These are phyloP conservation scores for Dermatophagoides farinae DNA, from an alignment of 1,140 invertebrate species.

Conservation along the genomic window DNA sequence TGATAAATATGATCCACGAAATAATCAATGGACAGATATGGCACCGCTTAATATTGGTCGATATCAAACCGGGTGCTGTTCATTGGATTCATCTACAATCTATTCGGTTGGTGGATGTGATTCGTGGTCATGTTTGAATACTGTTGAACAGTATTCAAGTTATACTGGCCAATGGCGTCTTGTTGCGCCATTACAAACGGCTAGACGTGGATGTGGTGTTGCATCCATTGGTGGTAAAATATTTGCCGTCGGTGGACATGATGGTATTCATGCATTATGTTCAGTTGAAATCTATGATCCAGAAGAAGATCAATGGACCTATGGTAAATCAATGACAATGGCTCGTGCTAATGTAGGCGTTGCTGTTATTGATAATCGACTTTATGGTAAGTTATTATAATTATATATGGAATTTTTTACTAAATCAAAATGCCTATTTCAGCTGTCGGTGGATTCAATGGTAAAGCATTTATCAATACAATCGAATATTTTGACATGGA, in stretches of 20 bases:
- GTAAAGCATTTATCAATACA: slow-evolving; percentile 57
- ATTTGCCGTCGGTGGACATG: slow-evolving; percentile 45
- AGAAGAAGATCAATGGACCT: slow-evolving; percentile 35
- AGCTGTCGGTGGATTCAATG: slow-evolving; percentile 51
- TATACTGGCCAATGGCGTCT: slow-evolving; percentile 27
- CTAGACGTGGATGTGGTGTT: slow-evolving; percentile 39
- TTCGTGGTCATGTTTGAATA: slow-evolving; percentile 33
- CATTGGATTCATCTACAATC: slow-evolving; percentile 26
- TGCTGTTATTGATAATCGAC: slow-evolving; percentile 39
- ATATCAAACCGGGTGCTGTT: slow-evolving; percentile 43
- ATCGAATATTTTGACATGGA: slow-evolving; percentile 50
- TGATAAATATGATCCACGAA: slow-evolving; percentile 43
- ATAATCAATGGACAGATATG: slow-evolving; percentile 41
- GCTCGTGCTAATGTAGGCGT: slow-evolving; percentile 45
- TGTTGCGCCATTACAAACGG: slow-evolving; percentile 22
- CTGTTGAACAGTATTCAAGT: slow-evolving; percentile 34
- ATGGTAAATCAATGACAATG: slow-evolving; percentile 43
- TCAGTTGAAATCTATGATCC: slow-evolving; percentile 45
- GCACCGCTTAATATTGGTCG: slow-evolving; percentile 44
- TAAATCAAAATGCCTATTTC: not conserved
- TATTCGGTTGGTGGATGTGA: slow-evolving; percentile 34
- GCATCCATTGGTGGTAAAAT: slow-evolving; percentile 32
- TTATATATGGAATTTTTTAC: not conserved
- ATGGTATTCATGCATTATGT: slow-evolving; percentile 44
- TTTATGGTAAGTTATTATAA: slow-evolving; percentile 33